Evolutionary conservation across 2,888 invertebrate species (phyloP).

Genomic region (Steromphala cineraria): DNA sequence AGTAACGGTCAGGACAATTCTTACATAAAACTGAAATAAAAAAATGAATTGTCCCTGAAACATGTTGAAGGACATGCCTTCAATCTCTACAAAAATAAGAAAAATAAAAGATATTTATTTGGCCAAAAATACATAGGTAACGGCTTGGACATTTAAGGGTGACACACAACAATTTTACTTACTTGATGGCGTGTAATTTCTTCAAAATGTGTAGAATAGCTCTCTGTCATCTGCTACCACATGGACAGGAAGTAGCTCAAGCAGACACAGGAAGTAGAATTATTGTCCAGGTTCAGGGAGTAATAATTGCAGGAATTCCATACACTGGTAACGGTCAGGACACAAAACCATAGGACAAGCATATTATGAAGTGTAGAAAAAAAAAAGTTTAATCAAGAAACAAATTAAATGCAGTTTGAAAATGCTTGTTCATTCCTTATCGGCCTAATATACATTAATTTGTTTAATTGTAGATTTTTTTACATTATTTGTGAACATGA

Average conservation of each 20-base stretch:
- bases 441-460: background rate
- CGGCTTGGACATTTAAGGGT: background rate
- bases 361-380: background rate
- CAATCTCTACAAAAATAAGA: background rate
- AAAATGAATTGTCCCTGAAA: background rate
- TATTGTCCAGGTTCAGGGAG: background rate
- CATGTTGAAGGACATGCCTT: background rate
- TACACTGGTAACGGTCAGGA: conserved; percentile 10
- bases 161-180: conserved; percentile 7
- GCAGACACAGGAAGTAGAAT: conserved; percentile 10
- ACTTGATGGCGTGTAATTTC: conserved; percentile 4
- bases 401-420: conserved; percentile 10
- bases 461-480: background rate
- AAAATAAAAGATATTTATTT: conserved; percentile 1
- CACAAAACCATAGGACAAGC: conserved; percentile 10
- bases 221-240: background rate
- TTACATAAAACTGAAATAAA: background rate
- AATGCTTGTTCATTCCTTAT: conserved; percentile 7
- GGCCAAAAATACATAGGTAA: background rate
- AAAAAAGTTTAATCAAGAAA: background rate
- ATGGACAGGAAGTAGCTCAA: conserved; percentile 10
- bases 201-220: conserved; percentile 2
- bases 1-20: conserved; percentile 7
- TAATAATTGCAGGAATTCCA: background rate
- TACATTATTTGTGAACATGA: conserved; percentile 3